Evolutionary conservation across 2,113 vertebrate genomes (phyloP), one percentile per base, ranked within the genome.

Genomic region (Hypomesus transpacificus): DNA sequence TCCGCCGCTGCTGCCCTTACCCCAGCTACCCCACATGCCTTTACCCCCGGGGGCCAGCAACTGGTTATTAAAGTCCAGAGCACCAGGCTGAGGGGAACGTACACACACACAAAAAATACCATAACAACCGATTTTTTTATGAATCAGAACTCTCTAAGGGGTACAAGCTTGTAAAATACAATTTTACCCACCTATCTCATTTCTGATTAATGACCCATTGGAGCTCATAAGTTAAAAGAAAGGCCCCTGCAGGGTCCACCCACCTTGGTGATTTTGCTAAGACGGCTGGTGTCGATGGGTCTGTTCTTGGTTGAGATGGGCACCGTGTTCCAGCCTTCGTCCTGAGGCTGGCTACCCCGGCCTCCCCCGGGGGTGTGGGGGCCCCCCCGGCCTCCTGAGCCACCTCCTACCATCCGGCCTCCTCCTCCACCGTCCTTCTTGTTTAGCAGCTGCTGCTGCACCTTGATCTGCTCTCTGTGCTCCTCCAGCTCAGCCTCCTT

Each of bases 251-350:
- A 20, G 54, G 22, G 20, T 14, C 1, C 16, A 16, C 6, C 68
- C 78, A 98, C 97, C 94, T 99, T 98, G 1, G 95, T 97, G 86
- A 98, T 96, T 91, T 98, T 98, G 0, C 92, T 96, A 74, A 98
- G 79, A 65, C 95, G 93, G 77, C 88, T 94, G 17, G 96, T 93
- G 82, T 99, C 96, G 0, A 98, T 96, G 18, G 96, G 95, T 31
- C 95, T 90, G 76, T 92, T 96, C 79, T 95, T 96, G 76, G 95
- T 95, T 83, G 93, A 94, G 84, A 98, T 98, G 78, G 96, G 96
- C 68, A 99, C 96, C 0, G 95, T 97, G 89, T 96, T 99, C 97
- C 97, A 99, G 64, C 95, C 97, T 70, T 97, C 96, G 13, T 99
- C 97, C 34, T 94, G 94, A 0, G 94, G 91, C 68, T 93, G 90